phyloP scores from a whole-genome alignment of 2,888 invertebrate species.

The Ochropleura leucogaster region DNA sequence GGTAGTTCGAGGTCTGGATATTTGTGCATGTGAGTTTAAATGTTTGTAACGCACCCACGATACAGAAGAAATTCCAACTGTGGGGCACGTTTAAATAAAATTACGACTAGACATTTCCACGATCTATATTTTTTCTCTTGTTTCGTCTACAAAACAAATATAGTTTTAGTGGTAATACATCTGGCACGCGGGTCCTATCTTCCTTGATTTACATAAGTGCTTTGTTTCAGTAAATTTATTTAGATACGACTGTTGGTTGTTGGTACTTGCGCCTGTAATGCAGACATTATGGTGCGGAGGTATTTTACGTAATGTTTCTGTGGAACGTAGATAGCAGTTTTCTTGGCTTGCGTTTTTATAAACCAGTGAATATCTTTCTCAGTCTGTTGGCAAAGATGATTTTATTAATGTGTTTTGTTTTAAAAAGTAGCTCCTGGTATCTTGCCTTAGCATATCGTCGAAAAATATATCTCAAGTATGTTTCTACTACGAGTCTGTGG shows the following conservation, averaged over 20 bases:
- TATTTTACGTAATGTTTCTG: slow-evolving; percentile 17
- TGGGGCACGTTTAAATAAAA: too few relatives aligned
- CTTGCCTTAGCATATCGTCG: too few relatives aligned
- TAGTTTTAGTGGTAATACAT: slow-evolving; percentile 21
- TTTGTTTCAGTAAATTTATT: slow-evolving; percentile 41
- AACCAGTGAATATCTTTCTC: neutral
- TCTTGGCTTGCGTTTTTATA: slow-evolving; percentile 21
- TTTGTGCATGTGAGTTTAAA: too few relatives aligned
- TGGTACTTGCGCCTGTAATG: slow-evolving; percentile 8
- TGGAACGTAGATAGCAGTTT: slow-evolving; percentile 15
- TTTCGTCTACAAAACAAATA: slow-evolving; percentile 19
- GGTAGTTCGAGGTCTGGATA: too few relatives aligned
- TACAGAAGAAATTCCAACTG: too few relatives aligned
- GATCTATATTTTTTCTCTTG: neutral
- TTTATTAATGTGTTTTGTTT: neutral
- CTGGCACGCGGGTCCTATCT: slow-evolving; percentile 28
- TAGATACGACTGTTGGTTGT: slow-evolving; percentile 11
- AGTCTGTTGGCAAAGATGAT: neutral
- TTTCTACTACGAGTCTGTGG: too few relatives aligned
- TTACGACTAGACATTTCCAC: neutral
- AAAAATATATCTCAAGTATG: too few relatives aligned
- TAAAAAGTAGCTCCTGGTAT: too few relatives aligned
- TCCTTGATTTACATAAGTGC: slow-evolving; percentile 53
- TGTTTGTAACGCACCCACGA: too few relatives aligned
- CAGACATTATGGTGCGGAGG: slow-evolving; percentile 31